Conservation (phyloP, 2,888 invertebrate species). For the Ormyrus nitidulus region DNA sequence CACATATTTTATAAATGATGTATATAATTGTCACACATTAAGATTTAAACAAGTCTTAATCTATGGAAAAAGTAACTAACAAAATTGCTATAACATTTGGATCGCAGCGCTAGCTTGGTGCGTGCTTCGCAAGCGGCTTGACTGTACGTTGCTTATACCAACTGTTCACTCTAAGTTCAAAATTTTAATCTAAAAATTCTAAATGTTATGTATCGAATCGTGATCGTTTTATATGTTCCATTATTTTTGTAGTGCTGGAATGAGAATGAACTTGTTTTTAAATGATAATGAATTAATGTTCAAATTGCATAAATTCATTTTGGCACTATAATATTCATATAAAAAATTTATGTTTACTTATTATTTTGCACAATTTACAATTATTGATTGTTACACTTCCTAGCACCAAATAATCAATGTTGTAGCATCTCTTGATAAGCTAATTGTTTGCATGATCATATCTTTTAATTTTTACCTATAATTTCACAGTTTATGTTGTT, state of each 20-base stretch:
- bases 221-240: not conserved
- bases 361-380: conserved; percentile 6
- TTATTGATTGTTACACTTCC: conserved; percentile 1
- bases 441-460: conserved; percentile 40
- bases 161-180: conserved; percentile 30
- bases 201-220: conserved; percentile 24
- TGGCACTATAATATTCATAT: not conserved
- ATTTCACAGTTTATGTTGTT: conserved; percentile 56
- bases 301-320: not conserved
- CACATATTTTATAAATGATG: conserved; percentile 11
- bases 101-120: conserved; percentile 93
- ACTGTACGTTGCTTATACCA: conserved; percentile 83
- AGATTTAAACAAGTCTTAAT: not conserved
- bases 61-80: conserved; percentile 48
- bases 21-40: conserved; percentile 42
- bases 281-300: not conserved
- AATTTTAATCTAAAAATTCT: conserved; percentile 25
- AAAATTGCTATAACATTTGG: conserved; percentile 58
- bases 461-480: conserved; percentile 50
- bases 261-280: not conserved
- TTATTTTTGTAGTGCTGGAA: not conserved
- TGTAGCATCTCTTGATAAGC: conserved; percentile 32
- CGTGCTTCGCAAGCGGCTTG: conserved; percentile 92
- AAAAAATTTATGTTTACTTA: not conserved
- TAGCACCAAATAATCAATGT: conserved; percentile 35